Base-by-base conservation (phyloP, 2,888 invertebrate species). In the Caenorhabditis imperialis region DNA sequence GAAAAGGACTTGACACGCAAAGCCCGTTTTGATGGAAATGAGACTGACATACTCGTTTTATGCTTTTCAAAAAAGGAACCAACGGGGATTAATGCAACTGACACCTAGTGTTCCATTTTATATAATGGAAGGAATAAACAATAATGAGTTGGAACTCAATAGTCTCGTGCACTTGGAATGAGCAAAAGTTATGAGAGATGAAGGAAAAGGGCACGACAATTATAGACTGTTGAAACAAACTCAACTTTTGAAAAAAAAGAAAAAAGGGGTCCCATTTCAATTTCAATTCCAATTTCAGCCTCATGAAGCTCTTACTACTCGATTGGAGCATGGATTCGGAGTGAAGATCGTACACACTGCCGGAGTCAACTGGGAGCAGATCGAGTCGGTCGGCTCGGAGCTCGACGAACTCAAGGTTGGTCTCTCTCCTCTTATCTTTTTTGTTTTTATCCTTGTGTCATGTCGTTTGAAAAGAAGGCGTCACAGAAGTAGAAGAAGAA, bases 251-350 rank as follows among this genome's bases (percentile, higher is more conserved):
- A n/a, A n/a, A n/a, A n/a, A n/a, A n/a, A n/a, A n/a, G n/a, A n/a
- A n/a, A n/a, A n/a, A n/a, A 20, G n/a, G n/a, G n/a, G 33, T 33
- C 10, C 20, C 35, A 8, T 33, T 51, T 16, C 33, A 33, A 30
- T n/a, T 37, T n/a, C 10, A 22, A 45, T 10, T 4, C 4, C 10
- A 16, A 27, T 75, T 83, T 74, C 75, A 86, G 84, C 84, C 87
- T 0, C 87, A 87, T 54, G 87, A 88, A 72, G 76, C 83, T 10
- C 61, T 87, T n/a, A 85, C 86, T 7, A 84, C 85, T 18, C 71
- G 70, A 20, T 55, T 88, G 69, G 88, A 88, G 55, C 78, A 81
- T 23, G 77, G 73, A 3, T 81, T 81, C 50, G 80, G 76, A 0
- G 79, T 85, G 5, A 81, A 77, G 25, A 85, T 88, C 6, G 76